A percentile compares a stretch with the other conserved stretches of the same genome.
Conservation (phyloP, 1,140 invertebrate genomes). For the Neodiprion fabricii region DNA sequence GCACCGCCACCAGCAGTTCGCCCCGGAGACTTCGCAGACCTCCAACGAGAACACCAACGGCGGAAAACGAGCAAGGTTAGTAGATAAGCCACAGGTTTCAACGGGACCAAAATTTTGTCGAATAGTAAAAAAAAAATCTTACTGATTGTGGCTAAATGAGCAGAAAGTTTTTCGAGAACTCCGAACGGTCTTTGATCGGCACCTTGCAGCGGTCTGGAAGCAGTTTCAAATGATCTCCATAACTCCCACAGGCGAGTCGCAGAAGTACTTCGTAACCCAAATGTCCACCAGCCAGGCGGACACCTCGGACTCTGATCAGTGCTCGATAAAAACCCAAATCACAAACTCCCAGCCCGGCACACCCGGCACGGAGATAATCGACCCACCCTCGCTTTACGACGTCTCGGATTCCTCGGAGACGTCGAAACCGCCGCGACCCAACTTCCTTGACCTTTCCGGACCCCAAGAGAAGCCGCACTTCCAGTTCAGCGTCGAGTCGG, state of each 20-base stretch:
- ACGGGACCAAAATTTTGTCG: too few relatives aligned
- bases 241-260: background rate
- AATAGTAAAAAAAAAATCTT: too few relatives aligned
- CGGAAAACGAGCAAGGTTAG: slow-evolving; percentile 49
- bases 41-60: slow-evolving; percentile 50
- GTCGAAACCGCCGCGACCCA: slow-evolving; percentile 53
- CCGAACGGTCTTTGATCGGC: too few relatives aligned
- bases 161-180: too few relatives aligned
- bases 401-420: slow-evolving; percentile 44
- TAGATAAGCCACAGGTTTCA: background rate
- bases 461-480: slow-evolving; percentile 61
- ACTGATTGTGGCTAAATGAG: too few relatives aligned
- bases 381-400: slow-evolving; percentile 50
- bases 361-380: slow-evolving; percentile 50
- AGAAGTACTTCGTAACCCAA: slow-evolving; percentile 12
- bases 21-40: slow-evolving; percentile 64
- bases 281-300: slow-evolving; percentile 42
- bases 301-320: slow-evolving; percentile 55
- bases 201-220: too few relatives aligned
- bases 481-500: slow-evolving; percentile 57
- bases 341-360: slow-evolving; percentile 48
- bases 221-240: too few relatives aligned
- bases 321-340: slow-evolving; percentile 54
- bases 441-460: slow-evolving; percentile 61
- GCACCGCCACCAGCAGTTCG: slow-evolving; percentile 63